Conservation (phyloP, 2,888 invertebrate genomes). For the Meiosimyza platycephala region DNA sequence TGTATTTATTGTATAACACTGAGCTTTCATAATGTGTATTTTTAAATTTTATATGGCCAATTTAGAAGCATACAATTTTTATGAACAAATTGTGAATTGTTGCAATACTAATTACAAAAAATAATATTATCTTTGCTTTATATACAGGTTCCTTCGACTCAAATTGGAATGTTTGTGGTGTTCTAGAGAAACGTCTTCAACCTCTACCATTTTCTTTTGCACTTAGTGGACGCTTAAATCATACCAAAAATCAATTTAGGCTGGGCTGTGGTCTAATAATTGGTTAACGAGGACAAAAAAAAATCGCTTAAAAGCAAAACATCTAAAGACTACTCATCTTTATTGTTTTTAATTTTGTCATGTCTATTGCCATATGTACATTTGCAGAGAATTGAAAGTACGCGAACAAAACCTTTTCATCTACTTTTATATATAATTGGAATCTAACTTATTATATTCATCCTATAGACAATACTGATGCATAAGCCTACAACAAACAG, state of each 20-base stretch:
- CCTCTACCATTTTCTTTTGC: conserved; percentile 95
- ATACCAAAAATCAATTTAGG: conserved; percentile 90
- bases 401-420: not conserved
- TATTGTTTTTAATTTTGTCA: conserved; percentile 20
- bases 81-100: no score
- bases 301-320: conserved; percentile 6
- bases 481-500: conserved; percentile 31
- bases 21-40: not conserved
- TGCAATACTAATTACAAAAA: not conserved
- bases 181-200: conserved; percentile 91
- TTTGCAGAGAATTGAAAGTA: conserved; percentile 14
- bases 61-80: not conserved
- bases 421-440: not conserved
- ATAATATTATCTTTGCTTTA: conserved; percentile 44
- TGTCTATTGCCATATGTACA: not conserved
- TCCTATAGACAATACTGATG: no score
- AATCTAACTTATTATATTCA: no score
- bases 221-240: conserved; percentile 92
- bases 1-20: not conserved
- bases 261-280: conserved; percentile 95
- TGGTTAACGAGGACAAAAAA: conserved; percentile 72
- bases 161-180: conserved; percentile 93
- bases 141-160: conserved; percentile 87
- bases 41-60: not conserved
- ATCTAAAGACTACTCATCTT: conserved; percentile 2